These are phyloP conservation scores for Caracal caracal DNA, from an alignment of 2,113 vertebrate genomes.

Conservation along the genomic window DNA sequence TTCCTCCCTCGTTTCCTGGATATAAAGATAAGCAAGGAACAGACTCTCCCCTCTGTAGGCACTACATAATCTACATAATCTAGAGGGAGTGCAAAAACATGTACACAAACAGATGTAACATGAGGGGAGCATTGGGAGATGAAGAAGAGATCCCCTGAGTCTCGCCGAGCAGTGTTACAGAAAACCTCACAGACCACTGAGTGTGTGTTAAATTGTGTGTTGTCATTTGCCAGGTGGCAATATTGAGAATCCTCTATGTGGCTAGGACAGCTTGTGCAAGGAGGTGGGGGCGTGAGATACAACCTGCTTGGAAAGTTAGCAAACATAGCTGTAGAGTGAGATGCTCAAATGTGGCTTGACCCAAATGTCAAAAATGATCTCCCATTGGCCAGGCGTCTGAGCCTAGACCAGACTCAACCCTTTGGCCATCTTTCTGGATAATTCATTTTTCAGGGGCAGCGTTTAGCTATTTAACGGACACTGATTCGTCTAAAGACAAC, in stretches of 20 bases:
- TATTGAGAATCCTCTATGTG: neutral
- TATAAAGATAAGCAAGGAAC: neutral
- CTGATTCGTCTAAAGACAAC: neutral
- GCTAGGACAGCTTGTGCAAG: neutral
- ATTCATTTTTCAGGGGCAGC: neutral
- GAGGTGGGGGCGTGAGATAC: neutral
- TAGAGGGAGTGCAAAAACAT: neutral
- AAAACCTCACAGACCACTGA: neutral
- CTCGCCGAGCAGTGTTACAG: neutral
- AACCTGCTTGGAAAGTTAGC: neutral
- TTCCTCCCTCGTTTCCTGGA: neutral
- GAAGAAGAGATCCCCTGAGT: neutral
- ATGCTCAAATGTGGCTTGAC: neutral
- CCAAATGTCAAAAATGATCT: neutral
- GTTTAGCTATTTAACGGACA: neutral
- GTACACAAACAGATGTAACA: neutral
- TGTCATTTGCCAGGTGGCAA: neutral
- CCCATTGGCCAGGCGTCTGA: neutral
- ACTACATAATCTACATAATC: neutral
- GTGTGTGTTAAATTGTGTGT: neutral
- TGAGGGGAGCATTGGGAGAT: neutral
- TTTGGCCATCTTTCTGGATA: neutral
- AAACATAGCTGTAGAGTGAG: neutral
- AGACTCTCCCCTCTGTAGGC: neutral
- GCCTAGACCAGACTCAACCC: neutral